Conservation (phyloP, 2,797 vertebrate genomes). For the Halcyon badia region DNA sequence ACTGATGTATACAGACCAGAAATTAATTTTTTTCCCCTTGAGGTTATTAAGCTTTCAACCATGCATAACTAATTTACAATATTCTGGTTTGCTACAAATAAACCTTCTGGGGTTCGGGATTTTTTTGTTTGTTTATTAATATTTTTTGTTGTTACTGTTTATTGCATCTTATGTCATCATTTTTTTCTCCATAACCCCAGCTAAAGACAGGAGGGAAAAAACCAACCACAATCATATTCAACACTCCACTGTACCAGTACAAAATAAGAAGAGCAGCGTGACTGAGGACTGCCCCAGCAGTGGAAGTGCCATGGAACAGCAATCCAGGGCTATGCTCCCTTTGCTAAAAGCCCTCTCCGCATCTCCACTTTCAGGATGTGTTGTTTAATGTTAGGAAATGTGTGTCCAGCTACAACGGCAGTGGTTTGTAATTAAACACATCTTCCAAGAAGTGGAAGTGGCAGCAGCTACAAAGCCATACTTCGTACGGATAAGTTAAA, state of each 20-base stretch:
- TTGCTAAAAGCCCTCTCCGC: neutral
- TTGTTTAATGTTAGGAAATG: neutral
- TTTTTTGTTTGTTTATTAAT: neutral
- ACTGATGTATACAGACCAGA: neutral
- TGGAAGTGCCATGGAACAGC: neutral
- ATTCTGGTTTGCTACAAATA: neutral
- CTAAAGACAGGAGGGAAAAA: accelerated
- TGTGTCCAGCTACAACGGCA: neutral
- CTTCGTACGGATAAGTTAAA: neutral
- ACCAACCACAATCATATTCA: neutral
- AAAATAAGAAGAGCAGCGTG: neutral
- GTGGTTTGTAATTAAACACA: neutral
- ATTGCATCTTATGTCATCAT: neutral
- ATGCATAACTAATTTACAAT: neutral
- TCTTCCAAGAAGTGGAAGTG: neutral
- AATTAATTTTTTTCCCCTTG: neutral
- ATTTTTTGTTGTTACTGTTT: neutral
- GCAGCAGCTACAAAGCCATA: neutral
- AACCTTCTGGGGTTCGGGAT: neutral
- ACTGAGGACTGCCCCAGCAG: neutral
- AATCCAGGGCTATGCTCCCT: neutral
- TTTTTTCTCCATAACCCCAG: neutral
- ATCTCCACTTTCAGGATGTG: neutral
- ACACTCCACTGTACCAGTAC: neutral
- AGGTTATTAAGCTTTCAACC: neutral